These are phyloP conservation scores for Netelia virgata DNA, from an alignment of 2,888 invertebrate genomes.

Conservation along the genomic window DNA sequence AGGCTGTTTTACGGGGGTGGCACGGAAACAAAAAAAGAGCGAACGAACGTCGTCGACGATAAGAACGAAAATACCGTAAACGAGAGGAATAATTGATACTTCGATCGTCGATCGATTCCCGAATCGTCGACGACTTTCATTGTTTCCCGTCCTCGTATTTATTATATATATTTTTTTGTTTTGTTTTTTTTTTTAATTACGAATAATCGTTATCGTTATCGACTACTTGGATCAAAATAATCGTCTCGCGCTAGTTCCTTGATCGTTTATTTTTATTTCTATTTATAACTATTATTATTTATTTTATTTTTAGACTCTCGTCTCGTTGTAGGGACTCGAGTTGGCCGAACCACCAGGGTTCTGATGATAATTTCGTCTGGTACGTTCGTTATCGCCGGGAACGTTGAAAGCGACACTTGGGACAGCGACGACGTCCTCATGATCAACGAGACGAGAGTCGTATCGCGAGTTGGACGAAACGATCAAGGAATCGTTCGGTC, in stretches of 20 bases:
- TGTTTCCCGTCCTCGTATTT: not conserved
- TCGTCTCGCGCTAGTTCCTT: slow-evolving; percentile 8
- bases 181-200: not conserved
- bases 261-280: not conserved
- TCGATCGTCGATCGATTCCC: not conserved
- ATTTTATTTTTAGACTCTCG: slow-evolving; percentile 79
- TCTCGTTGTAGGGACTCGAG: slow-evolving; percentile 83
- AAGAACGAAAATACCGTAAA: slow-evolving; percentile 3
- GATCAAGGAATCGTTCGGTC: slow-evolving; percentile 44
- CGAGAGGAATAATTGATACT: not conserved
- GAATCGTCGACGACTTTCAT: not conserved
- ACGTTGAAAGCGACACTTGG: slow-evolving; percentile 83
- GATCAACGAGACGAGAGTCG: slow-evolving; percentile 73
- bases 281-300: slow-evolving; percentile 1
- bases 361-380: slow-evolving; percentile 68
- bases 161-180: not conserved
- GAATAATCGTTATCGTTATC: slow-evolving; percentile 26
- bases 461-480: slow-evolving; percentile 46
- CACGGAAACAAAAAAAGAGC: slow-evolving; percentile 19
- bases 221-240: slow-evolving; percentile 5
- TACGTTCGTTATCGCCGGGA: slow-evolving; percentile 79
- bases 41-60: slow-evolving; percentile 5
- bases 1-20: not conserved
- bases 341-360: slow-evolving; percentile 71
- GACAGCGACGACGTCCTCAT: slow-evolving; percentile 78